These are phyloP conservation scores for Macrosteles quadrilineatus DNA, from an alignment of 1,140 invertebrate genomes.

Conservation along the genomic window DNA sequence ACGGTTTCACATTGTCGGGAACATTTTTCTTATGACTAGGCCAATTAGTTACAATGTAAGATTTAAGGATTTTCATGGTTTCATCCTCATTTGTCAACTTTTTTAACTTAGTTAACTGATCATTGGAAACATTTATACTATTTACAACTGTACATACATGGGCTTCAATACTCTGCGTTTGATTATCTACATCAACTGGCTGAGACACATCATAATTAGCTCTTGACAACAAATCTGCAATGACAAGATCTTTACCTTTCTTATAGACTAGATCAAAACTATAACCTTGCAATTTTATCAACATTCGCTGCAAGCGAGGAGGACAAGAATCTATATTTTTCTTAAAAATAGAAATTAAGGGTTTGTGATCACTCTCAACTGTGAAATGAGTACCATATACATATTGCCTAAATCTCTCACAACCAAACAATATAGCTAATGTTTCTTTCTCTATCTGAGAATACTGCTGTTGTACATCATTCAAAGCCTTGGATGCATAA, in stretches of 20 bases:
- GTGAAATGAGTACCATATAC: neutral
- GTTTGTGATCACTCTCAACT: neutral
- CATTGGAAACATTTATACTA: conserved; percentile 3
- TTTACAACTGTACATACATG: neutral
- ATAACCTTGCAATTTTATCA: neutral
- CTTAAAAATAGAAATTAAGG: conserved; percentile 8
- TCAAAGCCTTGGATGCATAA: conserved; percentile 6
- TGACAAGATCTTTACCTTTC: neutral
- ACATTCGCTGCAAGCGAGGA: neutral
- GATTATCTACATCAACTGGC: neutral
- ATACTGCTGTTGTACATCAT: conserved; percentile 46
- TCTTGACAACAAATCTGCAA: neutral
- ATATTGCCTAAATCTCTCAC: conserved; percentile 45
- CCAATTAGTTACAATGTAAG: neutral
- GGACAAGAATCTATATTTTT: conserved; percentile 1
- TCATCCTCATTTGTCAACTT: no score
- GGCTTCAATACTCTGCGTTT: neutral
- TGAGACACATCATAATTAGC: neutral
- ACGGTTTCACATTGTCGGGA: neutral
- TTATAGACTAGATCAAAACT: conserved; percentile 5
- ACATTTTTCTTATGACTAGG: neutral
- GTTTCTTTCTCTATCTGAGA: conserved; percentile 52
- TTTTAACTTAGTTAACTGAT: neutral
- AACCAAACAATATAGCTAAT: conserved; percentile 46
- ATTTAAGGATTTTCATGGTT: neutral